These are phyloP conservation scores for Corvus moneduloides DNA, from an alignment of 2,113 vertebrate genomes.

Conservation along the genomic window DNA sequence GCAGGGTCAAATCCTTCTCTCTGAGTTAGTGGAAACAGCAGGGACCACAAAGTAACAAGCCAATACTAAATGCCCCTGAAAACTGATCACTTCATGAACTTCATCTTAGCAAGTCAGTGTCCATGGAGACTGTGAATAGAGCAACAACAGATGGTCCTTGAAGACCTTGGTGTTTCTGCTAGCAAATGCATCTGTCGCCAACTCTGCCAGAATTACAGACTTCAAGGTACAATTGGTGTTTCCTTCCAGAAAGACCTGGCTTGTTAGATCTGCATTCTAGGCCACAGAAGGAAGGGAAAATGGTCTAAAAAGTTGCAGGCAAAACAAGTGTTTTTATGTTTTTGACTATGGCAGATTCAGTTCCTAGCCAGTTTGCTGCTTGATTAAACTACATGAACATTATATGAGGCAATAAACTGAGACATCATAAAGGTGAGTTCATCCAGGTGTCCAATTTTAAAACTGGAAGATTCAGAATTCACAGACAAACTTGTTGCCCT, in stretches of 20 bases:
- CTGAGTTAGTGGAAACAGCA: conserved; percentile 10
- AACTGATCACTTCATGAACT: conserved; percentile 9
- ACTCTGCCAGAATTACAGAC: conserved; percentile 7
- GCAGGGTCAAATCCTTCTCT: not conserved
- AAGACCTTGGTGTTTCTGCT: conserved; percentile 11
- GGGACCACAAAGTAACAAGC: conserved; percentile 1
- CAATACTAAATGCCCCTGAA: not conserved
- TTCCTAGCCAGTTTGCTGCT: not conserved
- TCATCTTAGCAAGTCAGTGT: conserved; percentile 11
- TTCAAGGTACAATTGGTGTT: not conserved
- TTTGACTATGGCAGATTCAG: not conserved
- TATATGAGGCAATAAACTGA: not conserved
- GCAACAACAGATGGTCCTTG: conserved; percentile 6
- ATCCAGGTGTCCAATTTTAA: not conserved
- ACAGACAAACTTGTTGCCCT: not conserved
- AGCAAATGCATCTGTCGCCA: conserved; percentile 40
- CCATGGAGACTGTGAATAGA: not conserved
- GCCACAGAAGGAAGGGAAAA: not conserved
- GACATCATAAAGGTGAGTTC: not conserved
- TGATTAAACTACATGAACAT: not conserved
- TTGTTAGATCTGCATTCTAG: not conserved
- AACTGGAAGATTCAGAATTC: not conserved
- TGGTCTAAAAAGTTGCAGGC: not conserved
- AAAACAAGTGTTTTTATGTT: not conserved
- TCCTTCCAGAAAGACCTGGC: not conserved